Evolutionary conservation across 64 coral and sea anemone genomes (phyloP).

Genomic region (Stylophora pistillata): DNA sequence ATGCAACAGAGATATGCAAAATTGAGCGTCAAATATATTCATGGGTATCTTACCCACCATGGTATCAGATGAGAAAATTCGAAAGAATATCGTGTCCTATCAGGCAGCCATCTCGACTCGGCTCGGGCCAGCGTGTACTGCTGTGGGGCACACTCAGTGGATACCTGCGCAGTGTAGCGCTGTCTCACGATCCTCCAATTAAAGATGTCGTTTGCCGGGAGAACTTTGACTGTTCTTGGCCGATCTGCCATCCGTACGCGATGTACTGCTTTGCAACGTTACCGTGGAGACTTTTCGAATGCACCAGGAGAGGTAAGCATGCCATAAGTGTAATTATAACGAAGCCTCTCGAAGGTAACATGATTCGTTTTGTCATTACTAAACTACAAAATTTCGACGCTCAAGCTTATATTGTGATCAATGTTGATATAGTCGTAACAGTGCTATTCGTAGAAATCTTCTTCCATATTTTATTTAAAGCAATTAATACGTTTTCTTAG

Average conservation of each 20-base stretch:
- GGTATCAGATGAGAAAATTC: background rate
- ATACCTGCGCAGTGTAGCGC: background rate
- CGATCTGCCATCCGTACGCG: slow-evolving; percentile 90
- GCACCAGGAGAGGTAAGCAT: slow-evolving; percentile 82
- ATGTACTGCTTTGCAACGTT: slow-evolving; percentile 57
- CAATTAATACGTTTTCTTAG: no score
- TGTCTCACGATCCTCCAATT: no score
- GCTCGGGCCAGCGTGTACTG: slow-evolving; percentile 32
- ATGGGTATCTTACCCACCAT: background rate
- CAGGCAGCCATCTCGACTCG: background rate
- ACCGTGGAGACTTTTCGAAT: slow-evolving; percentile 73
- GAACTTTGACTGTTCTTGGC: slow-evolving; percentile 82
- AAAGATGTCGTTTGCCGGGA: slow-evolving; percentile 87
- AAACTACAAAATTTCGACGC: no score
- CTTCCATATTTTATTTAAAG: no score
- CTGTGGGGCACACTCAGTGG: background rate
- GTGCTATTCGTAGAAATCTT: no score
- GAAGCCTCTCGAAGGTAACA: background rate
- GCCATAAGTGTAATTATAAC: background rate
- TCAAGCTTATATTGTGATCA: no score
- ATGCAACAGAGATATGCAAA: background rate
- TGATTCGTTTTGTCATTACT: background rate
- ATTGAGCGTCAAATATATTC: background rate
- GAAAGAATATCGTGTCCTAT: background rate
- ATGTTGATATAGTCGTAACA: no score